Evolutionary conservation across 2,797 vertebrate genomes (phyloP), one percentile per base, ranked within the genome.

Genomic region (Adrianichthys oophorus): DNA sequence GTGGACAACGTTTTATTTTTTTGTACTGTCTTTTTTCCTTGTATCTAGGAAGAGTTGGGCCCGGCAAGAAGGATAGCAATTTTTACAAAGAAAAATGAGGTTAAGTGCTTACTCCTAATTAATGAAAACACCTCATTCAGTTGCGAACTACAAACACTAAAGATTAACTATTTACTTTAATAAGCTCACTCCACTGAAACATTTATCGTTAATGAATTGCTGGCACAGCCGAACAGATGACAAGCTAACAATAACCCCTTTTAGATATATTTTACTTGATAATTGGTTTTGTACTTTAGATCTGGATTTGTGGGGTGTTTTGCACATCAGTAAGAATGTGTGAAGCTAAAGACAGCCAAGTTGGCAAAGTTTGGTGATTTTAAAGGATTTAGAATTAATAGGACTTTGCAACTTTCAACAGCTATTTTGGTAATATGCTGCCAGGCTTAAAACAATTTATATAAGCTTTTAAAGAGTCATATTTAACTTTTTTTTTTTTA

Each of bases 361-460:
- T 18, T 63, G 32, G 26, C 43, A 53, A 32, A 45, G 18, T 45
- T 54, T 41, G 4, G 51, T 26, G 44, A 37, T 15, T 45, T 4
- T 40, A 32, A n/a, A 21, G 29, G 14, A 18, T 14, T 4, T 43
- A 50, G 5, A 53, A n/a, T 63, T 32, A 53, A 54, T 21, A 3
- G 14, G 23, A 23, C 23, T 52, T 56, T 49, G 15, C 32, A 26
- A 40, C 43, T 50, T 65, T 54, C 7, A 56, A 40, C 14, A 63
- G 49, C 24, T 14, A 7, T 44, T 44, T 41, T 1, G n/a, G 19
- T 41, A 54, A 7, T 48, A 24, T 8, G 41, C 15, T 29, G 15
- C 18, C 18, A 7, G 24, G 44, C n/a, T 17, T 7, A 19, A 57
- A 40, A 13, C 12, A 60, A 48, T 62, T 8, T 53, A 16, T 58